Evolutionary conservation across 2,113 vertebrate species (phyloP).

Genomic region (Crotalus helleri): DNA sequence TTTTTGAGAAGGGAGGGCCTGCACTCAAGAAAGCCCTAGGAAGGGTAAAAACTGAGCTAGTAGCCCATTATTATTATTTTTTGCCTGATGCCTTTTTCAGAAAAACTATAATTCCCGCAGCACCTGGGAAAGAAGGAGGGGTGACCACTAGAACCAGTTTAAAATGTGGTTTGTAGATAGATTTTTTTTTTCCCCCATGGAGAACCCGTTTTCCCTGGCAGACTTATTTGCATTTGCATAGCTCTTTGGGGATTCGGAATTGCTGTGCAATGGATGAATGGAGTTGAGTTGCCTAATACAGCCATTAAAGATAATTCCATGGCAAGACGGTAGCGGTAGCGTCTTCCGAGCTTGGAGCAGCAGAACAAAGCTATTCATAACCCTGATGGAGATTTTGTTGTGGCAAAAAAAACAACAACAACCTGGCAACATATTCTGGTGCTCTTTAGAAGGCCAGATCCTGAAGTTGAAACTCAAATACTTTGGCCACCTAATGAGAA

Average conservation of each 20-base stretch:
- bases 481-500: too few species aligned
- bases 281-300: neutral
- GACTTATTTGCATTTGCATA: neutral
- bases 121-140: neutral
- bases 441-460: too few species aligned
- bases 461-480: too few species aligned
- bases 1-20: too few species aligned
- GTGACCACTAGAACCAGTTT: neutral
- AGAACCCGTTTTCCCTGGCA: neutral
- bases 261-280: neutral
- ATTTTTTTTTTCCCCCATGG: neutral
- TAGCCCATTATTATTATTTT: neutral
- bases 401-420: neutral
- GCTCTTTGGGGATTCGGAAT: neutral
- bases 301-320: neutral
- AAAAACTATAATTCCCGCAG: neutral
- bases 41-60: neutral
- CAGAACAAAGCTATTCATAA: neutral
- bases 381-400: neutral
- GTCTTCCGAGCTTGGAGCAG: neutral
- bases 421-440: neutral
- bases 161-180: neutral
- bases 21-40: neutral
- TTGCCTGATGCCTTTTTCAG: neutral
- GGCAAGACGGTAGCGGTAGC: neutral